A percentile compares a stretch with the other conserved stretches of the same genome.
phyloP scores from a whole-genome alignment of 2,888 invertebrate genomes.

The Synanthedon andrenaeformis region DNA sequence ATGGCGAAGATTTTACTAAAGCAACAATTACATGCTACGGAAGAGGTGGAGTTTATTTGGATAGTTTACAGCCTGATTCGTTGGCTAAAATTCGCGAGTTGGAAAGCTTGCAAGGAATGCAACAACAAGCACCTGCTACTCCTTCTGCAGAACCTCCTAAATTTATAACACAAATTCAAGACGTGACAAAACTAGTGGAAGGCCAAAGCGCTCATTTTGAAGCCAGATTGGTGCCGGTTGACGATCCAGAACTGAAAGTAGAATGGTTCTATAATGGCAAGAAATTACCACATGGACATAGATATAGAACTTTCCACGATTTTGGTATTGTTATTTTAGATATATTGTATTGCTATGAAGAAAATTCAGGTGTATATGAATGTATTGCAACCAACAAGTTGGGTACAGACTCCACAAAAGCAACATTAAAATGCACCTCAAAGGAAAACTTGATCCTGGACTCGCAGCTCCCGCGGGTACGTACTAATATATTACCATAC shows the following conservation, averaged over 20 bases:
- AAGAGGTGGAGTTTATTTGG: constrained; percentile 86
- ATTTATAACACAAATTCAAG: constrained; percentile 88
- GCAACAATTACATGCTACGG: constrained; percentile 88
- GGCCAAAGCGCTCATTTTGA: constrained; percentile 96
- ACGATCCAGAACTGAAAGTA: constrained; percentile 93
- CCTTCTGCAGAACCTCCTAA: constrained; percentile 86
- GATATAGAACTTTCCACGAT: constrained; percentile 97
- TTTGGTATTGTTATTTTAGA: constrained; percentile 97
- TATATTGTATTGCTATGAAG: constrained; percentile 95
- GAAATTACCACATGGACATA: constrained; percentile 92
- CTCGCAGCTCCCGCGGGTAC: constrained; percentile 90
- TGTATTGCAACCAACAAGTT: constrained; percentile 93
- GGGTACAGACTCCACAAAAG: constrained; percentile 88
- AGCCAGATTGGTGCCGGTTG: constrained; percentile 91
- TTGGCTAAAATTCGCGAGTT: constrained; percentile 88
- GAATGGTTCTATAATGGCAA: constrained; percentile 97
- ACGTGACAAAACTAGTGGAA: constrained; percentile 88
- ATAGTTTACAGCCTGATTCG: constrained; percentile 92
- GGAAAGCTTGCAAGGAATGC: constrained; percentile 79
- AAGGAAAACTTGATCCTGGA: constrained; percentile 91
- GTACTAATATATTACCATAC: constrained; percentile 15
- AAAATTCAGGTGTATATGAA: constrained; percentile 94
- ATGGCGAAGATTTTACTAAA: constrained; percentile 88
- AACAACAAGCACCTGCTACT: constrained; percentile 73
- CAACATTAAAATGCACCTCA: constrained; percentile 86